A percentile compares a stretch with the other conserved stretches of the same genome.
Conservation (phyloP, 2,888 invertebrate genomes). For the Baccha elongata region DNA sequence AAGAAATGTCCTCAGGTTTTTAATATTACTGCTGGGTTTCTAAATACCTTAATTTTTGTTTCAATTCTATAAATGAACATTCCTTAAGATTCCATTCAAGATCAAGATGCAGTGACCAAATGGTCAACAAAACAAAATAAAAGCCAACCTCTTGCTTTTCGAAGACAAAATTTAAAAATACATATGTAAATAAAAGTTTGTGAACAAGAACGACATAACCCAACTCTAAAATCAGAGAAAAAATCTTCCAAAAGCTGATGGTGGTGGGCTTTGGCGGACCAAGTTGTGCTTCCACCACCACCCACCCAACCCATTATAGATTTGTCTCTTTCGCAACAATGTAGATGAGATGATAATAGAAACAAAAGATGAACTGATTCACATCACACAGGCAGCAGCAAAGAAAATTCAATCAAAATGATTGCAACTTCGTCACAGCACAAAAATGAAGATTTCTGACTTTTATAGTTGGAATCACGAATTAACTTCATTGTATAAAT, state of each 20-base stretch:
- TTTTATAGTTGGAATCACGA: background rate
- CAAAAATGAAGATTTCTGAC: constrained; percentile 31
- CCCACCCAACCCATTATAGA: constrained; percentile 72
- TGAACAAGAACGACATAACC: constrained; percentile 51
- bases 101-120: background rate
- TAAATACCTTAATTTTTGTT: too few relatives aligned
- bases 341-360: constrained; percentile 82
- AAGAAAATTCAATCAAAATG: constrained; percentile 56
- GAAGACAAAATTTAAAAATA: constrained; percentile 2
- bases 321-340: constrained; percentile 74
- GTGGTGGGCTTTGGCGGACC: constrained; percentile 46
- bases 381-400: constrained; percentile 39
- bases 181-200: constrained; percentile 13
- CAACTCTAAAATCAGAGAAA: constrained; percentile 29
- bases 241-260: constrained; percentile 73
- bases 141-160: constrained; percentile 21
- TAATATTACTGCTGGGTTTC: too few relatives aligned
- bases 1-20: too few relatives aligned
- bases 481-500: constrained; percentile 10
- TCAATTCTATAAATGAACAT: too few relatives aligned
- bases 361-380: constrained; percentile 76
- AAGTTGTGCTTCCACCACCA: constrained; percentile 64
- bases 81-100: too few relatives aligned
- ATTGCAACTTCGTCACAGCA: constrained; percentile 77
- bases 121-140: constrained; percentile 15